phyloP scores from a whole-genome alignment of 2,797 vertebrate species.

The Triplophysa yarkandensis region DNA sequence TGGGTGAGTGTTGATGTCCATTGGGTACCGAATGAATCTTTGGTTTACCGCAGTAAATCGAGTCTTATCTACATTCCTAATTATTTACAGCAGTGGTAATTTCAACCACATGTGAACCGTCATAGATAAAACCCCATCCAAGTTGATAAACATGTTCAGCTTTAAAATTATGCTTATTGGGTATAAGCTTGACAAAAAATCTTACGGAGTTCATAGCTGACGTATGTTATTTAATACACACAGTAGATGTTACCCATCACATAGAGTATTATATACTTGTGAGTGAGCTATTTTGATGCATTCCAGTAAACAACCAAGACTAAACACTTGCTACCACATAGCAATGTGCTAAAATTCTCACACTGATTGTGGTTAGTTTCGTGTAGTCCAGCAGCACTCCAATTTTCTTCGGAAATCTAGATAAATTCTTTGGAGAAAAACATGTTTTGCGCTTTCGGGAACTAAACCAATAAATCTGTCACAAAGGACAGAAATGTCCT shows the following conservation, averaged over 20 bases:
- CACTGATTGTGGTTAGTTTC: not conserved
- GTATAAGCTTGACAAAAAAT: conserved; percentile 8
- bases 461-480: conserved; percentile 1
- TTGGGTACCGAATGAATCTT: conserved; percentile 19
- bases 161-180: conserved; percentile 12
- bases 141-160: conserved; percentile 14
- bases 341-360: not conserved
- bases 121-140: conserved; percentile 14
- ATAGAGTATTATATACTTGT: no score
- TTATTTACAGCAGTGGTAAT: conserved; percentile 40
- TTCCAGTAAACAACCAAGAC: not conserved
- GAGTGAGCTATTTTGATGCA: not conserved
- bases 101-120: conserved; percentile 32
- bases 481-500: not conserved
- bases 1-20: conserved; percentile 11
- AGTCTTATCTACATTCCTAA: conserved; percentile 28
- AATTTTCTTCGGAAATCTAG: not conserved
- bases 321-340: conserved; percentile 1
- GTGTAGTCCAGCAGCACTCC: not conserved
- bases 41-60: conserved; percentile 20
- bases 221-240: not conserved
- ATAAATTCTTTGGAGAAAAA: not conserved
- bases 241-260: not conserved
- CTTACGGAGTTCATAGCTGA: not conserved
- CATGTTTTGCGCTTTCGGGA: conserved; percentile 4